These are phyloP conservation scores for Tethya wilhelma DNA, from an alignment of 37 sponge, comb jelly and placozoan species.

Conservation along the genomic window DNA sequence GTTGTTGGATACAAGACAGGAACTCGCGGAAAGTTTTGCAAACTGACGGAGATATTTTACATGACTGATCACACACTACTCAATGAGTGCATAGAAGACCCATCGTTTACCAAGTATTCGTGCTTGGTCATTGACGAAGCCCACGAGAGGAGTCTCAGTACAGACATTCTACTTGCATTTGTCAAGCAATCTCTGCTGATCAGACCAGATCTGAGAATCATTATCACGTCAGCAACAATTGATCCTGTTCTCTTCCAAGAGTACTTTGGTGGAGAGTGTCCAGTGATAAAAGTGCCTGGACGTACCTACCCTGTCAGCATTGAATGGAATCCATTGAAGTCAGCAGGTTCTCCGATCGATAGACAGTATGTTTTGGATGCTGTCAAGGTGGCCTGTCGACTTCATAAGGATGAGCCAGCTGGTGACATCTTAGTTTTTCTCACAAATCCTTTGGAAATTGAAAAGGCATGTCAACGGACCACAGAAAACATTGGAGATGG, in stretches of 20 bases:
- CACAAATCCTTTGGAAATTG: conserved; percentile 69
- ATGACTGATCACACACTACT: conserved; percentile 72
- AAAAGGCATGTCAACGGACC: conserved; percentile 41
- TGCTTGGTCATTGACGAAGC: conserved; percentile 83
- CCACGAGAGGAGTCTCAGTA: conserved; percentile 79
- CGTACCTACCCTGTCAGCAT: conserved; percentile 72
- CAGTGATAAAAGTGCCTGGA: conserved; percentile 61
- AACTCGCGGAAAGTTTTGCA: conserved; percentile 19
- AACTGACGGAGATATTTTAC: conserved; percentile 35
- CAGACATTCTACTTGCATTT: conserved; percentile 69
- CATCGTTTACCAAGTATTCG: conserved; percentile 38
- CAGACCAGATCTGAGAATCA: conserved; percentile 54
- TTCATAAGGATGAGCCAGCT: conserved; percentile 37
- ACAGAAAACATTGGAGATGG: background rate
- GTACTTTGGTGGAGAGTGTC: conserved; percentile 46
- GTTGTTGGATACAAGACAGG: conserved; percentile 69
- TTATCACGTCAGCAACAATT: conserved; percentile 86
- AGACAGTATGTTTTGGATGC: conserved; percentile 11
- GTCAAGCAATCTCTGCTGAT: conserved; percentile 55
- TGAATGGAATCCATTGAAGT: conserved; percentile 36
- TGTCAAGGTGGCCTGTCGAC: conserved; percentile 19
- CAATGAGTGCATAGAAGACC: conserved; percentile 56
- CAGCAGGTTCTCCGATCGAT: background rate
- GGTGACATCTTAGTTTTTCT: conserved; percentile 89
- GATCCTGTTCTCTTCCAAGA: conserved; percentile 48